Base-by-base conservation (phyloP, 2,888 invertebrate genomes). In the Dimorphilus gyrociliatus region DNA sequence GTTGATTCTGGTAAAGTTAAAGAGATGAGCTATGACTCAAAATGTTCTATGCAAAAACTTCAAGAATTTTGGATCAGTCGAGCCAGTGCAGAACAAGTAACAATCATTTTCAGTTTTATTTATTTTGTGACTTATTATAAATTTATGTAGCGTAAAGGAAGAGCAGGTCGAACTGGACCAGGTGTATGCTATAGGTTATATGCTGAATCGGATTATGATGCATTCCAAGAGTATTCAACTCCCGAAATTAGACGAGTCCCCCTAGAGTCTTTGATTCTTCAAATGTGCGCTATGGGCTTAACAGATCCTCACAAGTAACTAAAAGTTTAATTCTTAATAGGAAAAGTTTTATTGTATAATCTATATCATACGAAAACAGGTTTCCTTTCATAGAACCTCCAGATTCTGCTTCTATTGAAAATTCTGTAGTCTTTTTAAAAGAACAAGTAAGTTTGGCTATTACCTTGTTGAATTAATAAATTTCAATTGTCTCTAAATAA, bases 331-430 rank as follows among this genome's bases (percentile, higher is more conserved):
- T 33, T 32, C 8, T 6, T 10, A 17, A 16, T 31, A 10, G 17
- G 15, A 19, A n/a, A 32, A 21, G 23, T 27, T 17, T 27, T 21
- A 10, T n/a, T 21, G 8, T 21, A 21, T 21, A 10, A 21, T 21
- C 8, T 21, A n/a, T 21, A 21, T 8, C n/a, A 32, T 37, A 33
- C n/a, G n/a, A n/a, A n/a, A n/a, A n/a, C 33, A 61, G 61, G 45
- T 97, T 97, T 65, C 92, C 92, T 0, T 97, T 92, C 53, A 70
- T 97, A 33, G 92, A 97, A 61, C 72, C 81, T n/a, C 97, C 94
- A 1, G 72, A 76, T 1, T 66, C 72, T 7, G 76, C 78, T 25
- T 78, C 76, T 25, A 70, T 97, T 25, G 88, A 90, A 53, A 80
- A 80, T 51, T 77, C 88, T 0, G 69, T 97, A 38, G 62, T 78